Conservation (phyloP, 2,888 invertebrate genomes). For the Polyommatus iphigenia region DNA sequence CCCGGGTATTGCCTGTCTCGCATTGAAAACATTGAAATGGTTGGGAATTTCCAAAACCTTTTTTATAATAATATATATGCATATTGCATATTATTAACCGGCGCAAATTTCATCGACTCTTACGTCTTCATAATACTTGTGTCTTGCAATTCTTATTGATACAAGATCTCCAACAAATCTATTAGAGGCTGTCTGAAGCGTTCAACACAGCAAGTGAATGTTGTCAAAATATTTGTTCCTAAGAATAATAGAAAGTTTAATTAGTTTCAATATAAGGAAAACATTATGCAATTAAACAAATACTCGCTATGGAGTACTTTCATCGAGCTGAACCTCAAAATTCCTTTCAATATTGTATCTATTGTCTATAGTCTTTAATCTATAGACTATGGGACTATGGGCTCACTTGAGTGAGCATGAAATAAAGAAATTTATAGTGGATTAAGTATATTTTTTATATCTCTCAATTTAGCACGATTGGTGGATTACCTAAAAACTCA, state of each 20-base stretch:
- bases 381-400: too few relatives aligned
- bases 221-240: background rate
- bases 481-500: too few relatives aligned
- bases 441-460: too few relatives aligned
- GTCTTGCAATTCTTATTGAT: background rate
- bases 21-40: background rate
- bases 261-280: background rate
- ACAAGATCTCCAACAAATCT: background rate
- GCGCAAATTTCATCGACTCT: background rate
- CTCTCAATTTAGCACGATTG: too few relatives aligned
- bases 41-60: background rate
- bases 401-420: too few relatives aligned
- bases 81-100: too few relatives aligned
- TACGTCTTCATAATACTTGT: background rate
- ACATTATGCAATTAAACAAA: background rate
- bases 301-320: background rate
- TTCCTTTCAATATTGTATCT: background rate
- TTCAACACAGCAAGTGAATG: background rate
- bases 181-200: background rate
- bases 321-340: background rate
- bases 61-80: too few relatives aligned
- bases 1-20: background rate
- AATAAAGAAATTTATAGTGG: too few relatives aligned
- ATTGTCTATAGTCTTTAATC: background rate
- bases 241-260: conserved; percentile 7